Percentiles rank a stretch among this genome's conserved stretches.
phyloP scores from a whole-genome alignment of 64 coral and sea anemone genomes.

The Dendronephthya gigantea region DNA sequence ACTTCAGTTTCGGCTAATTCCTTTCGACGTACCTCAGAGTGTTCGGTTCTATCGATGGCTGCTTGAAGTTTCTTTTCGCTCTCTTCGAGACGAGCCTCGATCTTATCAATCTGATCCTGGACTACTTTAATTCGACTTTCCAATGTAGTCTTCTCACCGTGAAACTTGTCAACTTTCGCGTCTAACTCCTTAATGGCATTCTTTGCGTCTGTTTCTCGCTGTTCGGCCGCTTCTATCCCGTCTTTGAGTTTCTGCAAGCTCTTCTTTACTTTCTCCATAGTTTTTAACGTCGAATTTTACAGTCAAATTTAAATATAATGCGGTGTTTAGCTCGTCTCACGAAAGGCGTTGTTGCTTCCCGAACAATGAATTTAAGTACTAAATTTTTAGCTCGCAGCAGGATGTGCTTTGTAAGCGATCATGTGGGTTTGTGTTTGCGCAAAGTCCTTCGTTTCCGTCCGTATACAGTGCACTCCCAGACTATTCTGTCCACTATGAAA shows the following conservation, averaged over 20 bases:
- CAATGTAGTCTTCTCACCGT: neutral
- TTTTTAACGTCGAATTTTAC: neutral
- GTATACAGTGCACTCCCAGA: neutral
- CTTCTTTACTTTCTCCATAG: neutral
- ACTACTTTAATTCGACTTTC: neutral
- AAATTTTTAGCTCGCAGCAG: neutral
- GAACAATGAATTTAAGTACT: neutral
- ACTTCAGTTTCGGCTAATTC: neutral
- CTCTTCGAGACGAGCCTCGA: neutral
- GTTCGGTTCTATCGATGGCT: neutral
- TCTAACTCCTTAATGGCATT: neutral
- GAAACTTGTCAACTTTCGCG: neutral
- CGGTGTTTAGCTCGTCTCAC: neutral
- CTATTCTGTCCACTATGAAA: neutral
- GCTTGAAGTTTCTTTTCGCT: neutral
- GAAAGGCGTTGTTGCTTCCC: neutral
- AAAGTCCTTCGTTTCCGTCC: neutral
- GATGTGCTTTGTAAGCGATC: neutral
- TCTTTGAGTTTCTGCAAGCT: neutral
- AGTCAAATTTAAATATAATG: neutral
- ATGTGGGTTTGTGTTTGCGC: neutral
- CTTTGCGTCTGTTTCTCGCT: slow-evolving; percentile 1
- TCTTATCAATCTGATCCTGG: neutral
- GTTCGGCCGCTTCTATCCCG: neutral
- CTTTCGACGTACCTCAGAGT: neutral